Percentiles rank a stretch among this genome's conserved stretches.
Evolutionary conservation across 2,797 vertebrate species (phyloP).

Genomic region (Eulemur coronatus): DNA sequence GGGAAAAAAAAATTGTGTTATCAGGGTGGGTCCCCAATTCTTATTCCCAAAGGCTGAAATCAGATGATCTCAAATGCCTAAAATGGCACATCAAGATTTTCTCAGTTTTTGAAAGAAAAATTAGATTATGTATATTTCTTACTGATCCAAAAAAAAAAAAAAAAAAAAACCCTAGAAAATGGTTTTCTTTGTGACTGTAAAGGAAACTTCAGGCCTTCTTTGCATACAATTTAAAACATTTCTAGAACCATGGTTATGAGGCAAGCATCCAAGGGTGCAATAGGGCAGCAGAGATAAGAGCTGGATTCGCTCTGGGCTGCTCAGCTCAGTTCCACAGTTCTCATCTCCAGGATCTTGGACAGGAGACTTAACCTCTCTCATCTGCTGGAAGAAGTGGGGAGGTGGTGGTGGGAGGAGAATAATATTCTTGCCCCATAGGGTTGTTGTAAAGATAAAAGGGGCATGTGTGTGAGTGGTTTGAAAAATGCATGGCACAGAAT

Average conservation of each 20-base stretch:
- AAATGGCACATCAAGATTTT: background rate
- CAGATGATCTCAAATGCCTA: background rate
- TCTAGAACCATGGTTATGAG: background rate
- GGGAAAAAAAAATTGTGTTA: background rate
- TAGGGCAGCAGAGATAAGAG: background rate
- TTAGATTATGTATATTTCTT: background rate
- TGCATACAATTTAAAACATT: background rate
- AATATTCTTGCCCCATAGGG: accelerated
- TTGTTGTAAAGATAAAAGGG: background rate
- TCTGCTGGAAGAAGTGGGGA: background rate
- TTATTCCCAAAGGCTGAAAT: background rate
- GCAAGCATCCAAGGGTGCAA: accelerated
- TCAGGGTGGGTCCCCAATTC: background rate
- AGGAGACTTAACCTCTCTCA: background rate
- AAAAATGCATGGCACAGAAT: background rate
- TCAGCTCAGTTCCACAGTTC: background rate
- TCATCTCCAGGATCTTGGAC: background rate
- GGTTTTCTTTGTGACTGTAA: background rate
- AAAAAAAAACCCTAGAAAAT: no score
- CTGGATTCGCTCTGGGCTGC: background rate
- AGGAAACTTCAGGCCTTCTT: background rate
- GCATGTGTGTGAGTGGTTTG: background rate
- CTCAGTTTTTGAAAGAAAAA: background rate
- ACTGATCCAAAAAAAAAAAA: background rate
- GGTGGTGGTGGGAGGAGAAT: background rate